phyloP scores from a whole-genome alignment of 2,113 vertebrate genomes.

The Physeter macrocephalus region DNA sequence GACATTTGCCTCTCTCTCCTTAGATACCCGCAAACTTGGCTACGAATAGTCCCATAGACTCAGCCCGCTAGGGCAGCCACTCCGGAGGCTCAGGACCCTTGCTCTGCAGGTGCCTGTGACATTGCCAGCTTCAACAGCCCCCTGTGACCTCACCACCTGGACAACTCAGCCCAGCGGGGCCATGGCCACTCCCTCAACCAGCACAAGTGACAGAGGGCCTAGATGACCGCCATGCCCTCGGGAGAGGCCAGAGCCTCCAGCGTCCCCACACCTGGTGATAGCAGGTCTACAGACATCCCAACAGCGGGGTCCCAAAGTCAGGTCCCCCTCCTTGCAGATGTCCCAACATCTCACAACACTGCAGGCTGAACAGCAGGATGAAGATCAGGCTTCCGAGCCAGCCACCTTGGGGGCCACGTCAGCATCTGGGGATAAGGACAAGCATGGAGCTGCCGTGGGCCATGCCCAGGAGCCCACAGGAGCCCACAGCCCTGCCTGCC shows the following conservation, averaged over 20 bases:
- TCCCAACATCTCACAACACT: fast-evolving
- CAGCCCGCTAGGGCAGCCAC: background rate
- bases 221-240: constrained; percentile 30
- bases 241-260: background rate
- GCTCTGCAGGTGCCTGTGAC: constrained; percentile 45
- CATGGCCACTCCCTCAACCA: background rate
- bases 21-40: background rate
- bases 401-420: background rate
- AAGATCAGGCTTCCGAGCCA: background rate
- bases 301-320: background rate
- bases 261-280: background rate
- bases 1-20: background rate
- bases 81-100: background rate
- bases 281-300: background rate
- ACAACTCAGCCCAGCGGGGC: background rate
- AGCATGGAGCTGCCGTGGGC: background rate
- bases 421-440: background rate
- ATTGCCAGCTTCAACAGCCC: background rate
- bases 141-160: constrained; percentile 59
- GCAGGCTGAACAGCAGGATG: fast-evolving
- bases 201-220: constrained; percentile 14
- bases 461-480: background rate
- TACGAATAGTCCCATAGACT: background rate
- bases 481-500: background rate
- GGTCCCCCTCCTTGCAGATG: background rate